Evolutionary conservation across 2,888 invertebrate genomes (phyloP), one percentile per base, ranked within the genome.

Genomic region (Tachystola acroxantha): DNA sequence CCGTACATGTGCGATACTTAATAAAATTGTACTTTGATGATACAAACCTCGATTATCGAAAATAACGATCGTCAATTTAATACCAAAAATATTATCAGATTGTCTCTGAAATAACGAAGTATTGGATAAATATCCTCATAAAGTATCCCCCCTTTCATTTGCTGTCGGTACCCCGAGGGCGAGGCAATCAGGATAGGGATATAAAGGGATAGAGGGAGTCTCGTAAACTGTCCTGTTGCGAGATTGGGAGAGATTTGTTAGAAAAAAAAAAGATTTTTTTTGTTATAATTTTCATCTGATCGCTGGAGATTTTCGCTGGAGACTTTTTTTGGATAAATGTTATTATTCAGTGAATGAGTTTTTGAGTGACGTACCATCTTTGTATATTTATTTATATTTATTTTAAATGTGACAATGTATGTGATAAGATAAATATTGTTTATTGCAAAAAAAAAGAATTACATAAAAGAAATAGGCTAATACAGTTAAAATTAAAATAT

Each of bases 111-210:
- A 28, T 28, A 28, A 28, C 28, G 28, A n/a, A n/a, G 12, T 28
- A 14, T 28, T 10, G 10, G 19, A 19, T 19, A 61, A 53, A 58
- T 55, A 59, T 45, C 53, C 50, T 46, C 64, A 63, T 71, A 72
- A 69, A 72, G 66, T 66, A 47, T 56, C 59, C 55, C 59, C 57
- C 55, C 58, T 63, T 70, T 71, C 63, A 68, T 62, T 53, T 68
- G 63, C 63, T 50, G 56, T 50, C 71, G 44, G 53, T 70, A 64
- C 62, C 45, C 46, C 36, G 31, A 58, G 73, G 72, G 71, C 58
- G 53, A 78, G 64, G 79, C 82, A 82, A 82, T 82, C 82, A 81
- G 66, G 70, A 50, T 46, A 36, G 64, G 81, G 78, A 73, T 80
- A 79, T 80, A 82, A 82, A 79, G 70, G 81, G 81, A 76, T 75